phyloP scores from a whole-genome alignment of 2,888 invertebrate species.

The Eilema caniola region DNA sequence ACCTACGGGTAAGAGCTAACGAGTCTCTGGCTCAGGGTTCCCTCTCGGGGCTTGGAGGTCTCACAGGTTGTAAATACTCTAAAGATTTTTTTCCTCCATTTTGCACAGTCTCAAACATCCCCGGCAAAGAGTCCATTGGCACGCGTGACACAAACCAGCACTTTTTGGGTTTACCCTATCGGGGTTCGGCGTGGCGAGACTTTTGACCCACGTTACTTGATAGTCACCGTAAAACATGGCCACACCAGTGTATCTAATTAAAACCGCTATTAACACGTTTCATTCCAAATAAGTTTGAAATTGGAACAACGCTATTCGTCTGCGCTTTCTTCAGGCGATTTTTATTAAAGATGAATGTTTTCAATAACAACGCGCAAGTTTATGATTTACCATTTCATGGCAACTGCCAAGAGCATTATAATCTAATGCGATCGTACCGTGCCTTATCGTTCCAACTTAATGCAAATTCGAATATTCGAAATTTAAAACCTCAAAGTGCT shows the following conservation, averaged over 20 bases:
- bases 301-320: not conserved
- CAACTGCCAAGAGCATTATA: slow-evolving; percentile 31
- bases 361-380: not conserved
- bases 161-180: too few relatives aligned
- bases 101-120: too few relatives aligned
- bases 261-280: not conserved
- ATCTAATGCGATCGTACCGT: slow-evolving; percentile 60
- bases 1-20: too few relatives aligned
- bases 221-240: too few relatives aligned
- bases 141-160: too few relatives aligned
- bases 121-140: too few relatives aligned
- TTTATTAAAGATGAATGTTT: not conserved
- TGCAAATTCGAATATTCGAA: slow-evolving; percentile 77
- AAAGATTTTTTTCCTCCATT: too few relatives aligned
- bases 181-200: too few relatives aligned
- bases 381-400: slow-evolving; percentile 25
- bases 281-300: not conserved
- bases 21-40: too few relatives aligned
- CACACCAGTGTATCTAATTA: not conserved
- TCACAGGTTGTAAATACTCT: too few relatives aligned
- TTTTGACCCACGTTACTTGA: too few relatives aligned
- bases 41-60: too few relatives aligned
- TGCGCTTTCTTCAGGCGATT: not conserved
- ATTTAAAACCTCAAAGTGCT: slow-evolving; percentile 78
- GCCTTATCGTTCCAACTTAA: slow-evolving; percentile 68